Evolutionary conservation across 2,888 invertebrate species (phyloP).

Genomic region (Tachina fera): DNA sequence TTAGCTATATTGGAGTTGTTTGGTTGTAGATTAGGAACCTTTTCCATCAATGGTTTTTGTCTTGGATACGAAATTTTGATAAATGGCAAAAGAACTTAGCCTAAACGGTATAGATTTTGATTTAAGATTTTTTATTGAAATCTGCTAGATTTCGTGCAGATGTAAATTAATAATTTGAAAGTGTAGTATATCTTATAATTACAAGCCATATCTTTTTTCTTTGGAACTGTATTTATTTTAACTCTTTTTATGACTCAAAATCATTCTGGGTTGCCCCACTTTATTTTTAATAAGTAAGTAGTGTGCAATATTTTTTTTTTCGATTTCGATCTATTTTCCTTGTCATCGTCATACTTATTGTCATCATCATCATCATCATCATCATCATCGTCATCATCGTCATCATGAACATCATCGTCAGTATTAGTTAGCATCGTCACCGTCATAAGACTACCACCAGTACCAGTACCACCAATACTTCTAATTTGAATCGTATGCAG

Average conservation of each 20-base stretch:
- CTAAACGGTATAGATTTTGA: too few species aligned
- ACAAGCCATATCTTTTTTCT: neutral
- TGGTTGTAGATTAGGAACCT: too few species aligned
- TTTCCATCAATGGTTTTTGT: too few species aligned
- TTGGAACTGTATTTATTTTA: too few species aligned
- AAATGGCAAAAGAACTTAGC: too few species aligned
- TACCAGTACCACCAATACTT: neutral
- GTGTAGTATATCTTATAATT: too few species aligned
- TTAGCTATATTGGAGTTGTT: too few species aligned
- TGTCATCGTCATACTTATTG: conserved; percentile 53
- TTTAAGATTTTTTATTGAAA: too few species aligned
- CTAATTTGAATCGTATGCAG: conserved; percentile 19
- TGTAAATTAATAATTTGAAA: too few species aligned
- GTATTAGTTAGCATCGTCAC: conserved; percentile 32
- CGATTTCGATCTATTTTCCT: conserved; percentile 60
- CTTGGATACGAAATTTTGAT: too few species aligned
- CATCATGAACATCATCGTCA: conserved; percentile 55
- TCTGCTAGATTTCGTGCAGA: too few species aligned
- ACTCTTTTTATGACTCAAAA: neutral
- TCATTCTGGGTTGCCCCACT: conserved; percentile 30
- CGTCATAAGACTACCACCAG: too few species aligned
- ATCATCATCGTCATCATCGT: conserved; percentile 53
- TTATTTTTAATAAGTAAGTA: conserved; percentile 63
- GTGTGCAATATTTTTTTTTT: conserved; percentile 74
- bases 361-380: conserved; percentile 49